Evolutionary conservation across 1,140 invertebrate genomes (phyloP).

Genomic region (Drosophila kikkawai): DNA sequence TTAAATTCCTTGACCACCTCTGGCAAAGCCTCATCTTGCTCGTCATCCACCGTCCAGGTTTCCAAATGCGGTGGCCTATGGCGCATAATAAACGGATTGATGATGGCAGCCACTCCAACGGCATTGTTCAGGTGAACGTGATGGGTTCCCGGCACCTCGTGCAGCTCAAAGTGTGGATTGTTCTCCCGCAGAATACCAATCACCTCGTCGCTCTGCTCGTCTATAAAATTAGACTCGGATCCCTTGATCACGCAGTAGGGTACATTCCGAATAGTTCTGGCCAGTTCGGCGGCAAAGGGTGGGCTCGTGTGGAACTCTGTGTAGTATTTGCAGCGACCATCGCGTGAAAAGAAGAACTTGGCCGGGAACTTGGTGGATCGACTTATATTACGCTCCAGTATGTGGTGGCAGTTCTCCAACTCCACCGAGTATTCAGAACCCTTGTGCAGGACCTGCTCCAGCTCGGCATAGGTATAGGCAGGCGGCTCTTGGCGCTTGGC

Average conservation of each 20-base stretch:
- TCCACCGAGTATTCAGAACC: constrained; percentile 86
- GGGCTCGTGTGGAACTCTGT: constrained; percentile 68
- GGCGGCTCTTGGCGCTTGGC: constrained; percentile 86
- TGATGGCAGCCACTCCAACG: constrained; percentile 86
- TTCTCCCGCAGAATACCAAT: constrained; percentile 86
- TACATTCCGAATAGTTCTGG: constrained; percentile 67
- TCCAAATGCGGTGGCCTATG: constrained; percentile 74
- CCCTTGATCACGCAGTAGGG: constrained; percentile 82
- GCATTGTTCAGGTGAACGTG: constrained; percentile 91
- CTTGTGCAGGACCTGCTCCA: constrained; percentile 86
- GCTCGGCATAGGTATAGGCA: constrained; percentile 87
- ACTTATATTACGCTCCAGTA: constrained; percentile 87
- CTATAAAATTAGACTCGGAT: constrained; percentile 67
- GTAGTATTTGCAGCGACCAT: constrained; percentile 86
- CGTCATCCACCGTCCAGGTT: constrained; percentile 61
- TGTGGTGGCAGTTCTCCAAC: constrained; percentile 86
- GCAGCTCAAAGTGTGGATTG: constrained; percentile 87
- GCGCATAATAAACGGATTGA: constrained; percentile 87
- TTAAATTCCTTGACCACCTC: constrained; percentile 60
- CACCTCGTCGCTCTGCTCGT: constrained; percentile 84
- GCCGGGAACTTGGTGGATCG: constrained; percentile 86
- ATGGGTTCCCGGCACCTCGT: constrained; percentile 89
- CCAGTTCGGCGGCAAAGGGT: constrained; percentile 69
- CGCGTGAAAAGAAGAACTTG: constrained; percentile 88
- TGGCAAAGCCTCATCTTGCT: constrained; percentile 23